phyloP scores from a whole-genome alignment of 2,888 invertebrate genomes.

The Amblyteles armatorius region DNA sequence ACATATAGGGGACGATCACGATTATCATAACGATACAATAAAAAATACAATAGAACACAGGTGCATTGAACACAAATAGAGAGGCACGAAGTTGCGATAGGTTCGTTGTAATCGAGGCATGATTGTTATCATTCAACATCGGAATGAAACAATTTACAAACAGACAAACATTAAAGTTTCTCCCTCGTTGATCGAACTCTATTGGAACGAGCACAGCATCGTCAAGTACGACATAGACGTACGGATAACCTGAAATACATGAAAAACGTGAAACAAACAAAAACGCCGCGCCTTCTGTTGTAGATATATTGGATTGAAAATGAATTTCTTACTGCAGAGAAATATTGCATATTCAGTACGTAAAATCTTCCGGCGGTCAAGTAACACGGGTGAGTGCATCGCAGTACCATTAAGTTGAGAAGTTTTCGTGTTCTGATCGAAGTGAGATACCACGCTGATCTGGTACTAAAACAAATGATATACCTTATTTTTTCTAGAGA shows the following conservation, averaged over 20 bases:
- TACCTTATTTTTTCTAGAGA: not conserved
- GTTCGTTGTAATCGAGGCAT: not conserved
- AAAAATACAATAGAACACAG: not conserved
- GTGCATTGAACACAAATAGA: not conserved
- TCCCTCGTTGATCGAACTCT: not conserved
- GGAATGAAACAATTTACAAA: not conserved
- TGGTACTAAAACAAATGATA: conserved; percentile 61
- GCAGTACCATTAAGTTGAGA: conserved; percentile 71
- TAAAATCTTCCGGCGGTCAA: conserved; percentile 75
- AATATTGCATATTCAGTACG: conserved; percentile 73
- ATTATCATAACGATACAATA: not conserved
- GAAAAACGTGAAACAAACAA: not conserved
- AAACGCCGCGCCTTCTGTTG: not conserved
- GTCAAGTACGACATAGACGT: conserved; percentile 76
- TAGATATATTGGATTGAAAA: not conserved
- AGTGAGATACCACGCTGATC: conserved; percentile 72
- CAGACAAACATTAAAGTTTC: not conserved
- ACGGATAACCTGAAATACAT: conserved; percentile 71
- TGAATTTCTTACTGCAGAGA: conserved; percentile 72
- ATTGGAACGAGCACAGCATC: conserved; percentile 71
- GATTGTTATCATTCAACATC: not conserved
- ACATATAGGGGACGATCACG: not conserved
- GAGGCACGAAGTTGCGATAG: not conserved
- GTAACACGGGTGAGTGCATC: conserved; percentile 70
- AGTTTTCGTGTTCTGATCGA: conserved; percentile 72